These are phyloP conservation scores for Sisyra terminalis DNA, from an alignment of 2,888 invertebrate genomes.

Conservation along the genomic window DNA sequence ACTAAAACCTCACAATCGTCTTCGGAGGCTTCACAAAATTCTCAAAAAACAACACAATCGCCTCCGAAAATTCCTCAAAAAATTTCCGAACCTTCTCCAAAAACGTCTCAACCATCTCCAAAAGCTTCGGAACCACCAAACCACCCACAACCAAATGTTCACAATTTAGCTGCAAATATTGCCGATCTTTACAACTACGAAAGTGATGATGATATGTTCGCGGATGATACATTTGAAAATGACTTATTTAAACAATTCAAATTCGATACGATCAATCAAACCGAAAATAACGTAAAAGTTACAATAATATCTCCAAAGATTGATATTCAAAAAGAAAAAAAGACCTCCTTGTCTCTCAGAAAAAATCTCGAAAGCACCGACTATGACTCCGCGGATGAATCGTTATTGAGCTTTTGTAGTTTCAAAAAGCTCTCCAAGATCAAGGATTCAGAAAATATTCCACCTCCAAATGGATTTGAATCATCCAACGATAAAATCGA, in stretches of 20 bases:
- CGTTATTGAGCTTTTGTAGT: slow-evolving; percentile 1
- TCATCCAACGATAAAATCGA: not conserved
- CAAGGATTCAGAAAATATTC: not conserved
- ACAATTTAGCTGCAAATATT: not conserved
- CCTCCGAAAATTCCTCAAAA: not conserved
- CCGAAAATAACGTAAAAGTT: not conserved
- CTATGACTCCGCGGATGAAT: not conserved
- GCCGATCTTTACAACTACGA: not conserved
- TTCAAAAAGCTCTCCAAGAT: not conserved
- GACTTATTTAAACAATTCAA: not conserved
- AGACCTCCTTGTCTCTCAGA: not conserved
- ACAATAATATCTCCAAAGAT: not conserved
- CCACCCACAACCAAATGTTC: not conserved
- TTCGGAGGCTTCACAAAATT: too few species aligned
- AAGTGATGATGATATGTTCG: slow-evolving; percentile 6
- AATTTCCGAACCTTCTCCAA: not conserved
- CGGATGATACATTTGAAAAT: not conserved
- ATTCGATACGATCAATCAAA: not conserved
- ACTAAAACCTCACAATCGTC: not conserved
- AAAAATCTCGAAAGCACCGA: not conserved
- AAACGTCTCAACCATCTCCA: not conserved
- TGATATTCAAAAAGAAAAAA: not conserved
- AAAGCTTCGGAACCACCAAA: not conserved
- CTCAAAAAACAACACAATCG: not conserved
- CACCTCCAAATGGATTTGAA: not conserved